Percentiles rank a stretch among this genome's conserved stretches.
phyloP scores from a whole-genome alignment of 2,888 invertebrate genomes.

The Actias luna region DNA sequence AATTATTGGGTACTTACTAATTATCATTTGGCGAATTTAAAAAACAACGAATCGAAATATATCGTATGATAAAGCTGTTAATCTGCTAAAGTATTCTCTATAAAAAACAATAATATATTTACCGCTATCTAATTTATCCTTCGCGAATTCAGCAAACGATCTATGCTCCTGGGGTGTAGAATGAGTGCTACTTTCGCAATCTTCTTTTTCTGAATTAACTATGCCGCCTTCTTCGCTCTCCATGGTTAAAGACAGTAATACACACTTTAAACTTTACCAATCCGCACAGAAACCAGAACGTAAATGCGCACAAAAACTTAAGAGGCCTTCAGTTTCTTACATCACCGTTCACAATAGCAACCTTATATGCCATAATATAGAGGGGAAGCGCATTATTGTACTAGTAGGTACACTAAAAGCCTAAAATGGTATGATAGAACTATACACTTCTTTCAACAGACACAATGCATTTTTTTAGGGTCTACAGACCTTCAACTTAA shows the following conservation, averaged over 20 bases:
- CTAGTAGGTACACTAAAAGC: neutral
- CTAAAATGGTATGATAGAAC: too few relatives aligned
- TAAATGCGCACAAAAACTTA: conserved; percentile 43
- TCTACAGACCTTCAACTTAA: too few relatives aligned
- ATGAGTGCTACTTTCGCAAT: conserved; percentile 68
- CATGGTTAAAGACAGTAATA: conserved; percentile 43
- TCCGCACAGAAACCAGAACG: conserved; percentile 45
- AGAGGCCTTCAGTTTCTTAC: conserved; percentile 71
- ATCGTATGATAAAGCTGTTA: too few relatives aligned
- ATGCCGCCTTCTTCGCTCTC: conserved; percentile 60
- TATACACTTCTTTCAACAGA: too few relatives aligned
- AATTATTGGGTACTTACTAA: too few relatives aligned
- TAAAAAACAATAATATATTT: conserved; percentile 28
- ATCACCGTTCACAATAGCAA: conserved; percentile 71
- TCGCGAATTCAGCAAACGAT: conserved; percentile 75
- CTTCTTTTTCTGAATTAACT: conserved; percentile 64
- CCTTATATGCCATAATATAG: neutral
- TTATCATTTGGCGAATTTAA: too few relatives aligned
- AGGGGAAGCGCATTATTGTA: neutral
- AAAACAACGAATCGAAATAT: too few relatives aligned
- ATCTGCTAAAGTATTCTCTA: neutral
- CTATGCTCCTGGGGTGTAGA: conserved; percentile 75
- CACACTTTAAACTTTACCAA: conserved; percentile 17
- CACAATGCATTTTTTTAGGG: too few relatives aligned
- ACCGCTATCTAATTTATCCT: conserved; percentile 77